These are phyloP conservation scores for Tetrax tetrax DNA, from an alignment of 2,113 vertebrate species.

Conservation along the genomic window DNA sequence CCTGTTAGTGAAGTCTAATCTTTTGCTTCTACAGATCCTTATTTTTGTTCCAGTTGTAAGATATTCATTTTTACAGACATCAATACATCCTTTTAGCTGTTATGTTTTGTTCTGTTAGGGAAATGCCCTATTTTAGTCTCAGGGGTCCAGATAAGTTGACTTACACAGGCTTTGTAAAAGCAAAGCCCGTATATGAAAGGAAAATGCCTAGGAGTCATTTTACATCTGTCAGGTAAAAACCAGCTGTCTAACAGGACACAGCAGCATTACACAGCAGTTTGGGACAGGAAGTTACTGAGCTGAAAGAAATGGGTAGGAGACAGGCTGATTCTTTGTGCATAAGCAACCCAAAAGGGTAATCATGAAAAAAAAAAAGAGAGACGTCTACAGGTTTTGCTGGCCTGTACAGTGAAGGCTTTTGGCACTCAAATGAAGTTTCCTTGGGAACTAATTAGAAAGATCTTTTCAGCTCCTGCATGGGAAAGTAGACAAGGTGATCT, in stretches of 20 bases:
- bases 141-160: not conserved
- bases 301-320: not conserved
- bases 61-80: not conserved
- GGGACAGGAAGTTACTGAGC: not conserved
- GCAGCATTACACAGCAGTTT: not conserved
- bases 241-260: not conserved
- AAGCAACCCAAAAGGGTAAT: not conserved
- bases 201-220: not conserved
- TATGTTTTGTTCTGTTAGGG: not conserved
- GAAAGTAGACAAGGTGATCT: not conserved
- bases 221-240: not conserved
- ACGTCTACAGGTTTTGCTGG: not conserved
- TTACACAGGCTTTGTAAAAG: not conserved
- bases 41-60: not conserved
- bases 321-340: not conserved
- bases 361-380: not conserved
- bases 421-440: not conserved
- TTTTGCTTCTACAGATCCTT: not conserved
- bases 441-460: not conserved
- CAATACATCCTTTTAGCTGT: not conserved
- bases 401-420: not conserved
- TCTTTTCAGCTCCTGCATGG: not conserved
- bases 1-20: not conserved
- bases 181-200: not conserved
- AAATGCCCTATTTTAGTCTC: not conserved